Percentiles rank a stretch among this genome's conserved stretches.
These are phyloP conservation scores for Dysmachus trigonus DNA, from an alignment of 2,888 invertebrate species.

Conservation along the genomic window DNA sequence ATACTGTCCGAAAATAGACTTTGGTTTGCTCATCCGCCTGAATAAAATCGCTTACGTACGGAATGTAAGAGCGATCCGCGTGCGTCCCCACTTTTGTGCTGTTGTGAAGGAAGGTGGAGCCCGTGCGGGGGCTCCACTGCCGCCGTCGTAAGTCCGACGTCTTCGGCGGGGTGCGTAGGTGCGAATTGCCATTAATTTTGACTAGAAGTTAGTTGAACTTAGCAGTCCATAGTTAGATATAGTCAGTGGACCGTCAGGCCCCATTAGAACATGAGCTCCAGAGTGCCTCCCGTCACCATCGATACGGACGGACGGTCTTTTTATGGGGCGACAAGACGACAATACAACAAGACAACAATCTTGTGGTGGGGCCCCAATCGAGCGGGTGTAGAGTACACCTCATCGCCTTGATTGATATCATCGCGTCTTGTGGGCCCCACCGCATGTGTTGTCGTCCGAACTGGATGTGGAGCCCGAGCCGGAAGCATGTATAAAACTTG, in stretches of 20 bases:
- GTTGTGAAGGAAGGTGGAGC: background rate
- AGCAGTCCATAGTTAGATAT: background rate
- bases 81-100: background rate
- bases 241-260: background rate
- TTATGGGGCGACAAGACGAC: background rate
- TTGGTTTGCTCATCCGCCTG: conserved; percentile 17
- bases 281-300: background rate
- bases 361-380: background rate
- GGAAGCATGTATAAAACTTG: background rate
- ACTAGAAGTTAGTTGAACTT: background rate
- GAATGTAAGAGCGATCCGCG: too few relatives aligned
- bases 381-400: background rate
- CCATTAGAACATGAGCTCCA: background rate
- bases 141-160: background rate
- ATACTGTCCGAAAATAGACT: conserved; percentile 20
- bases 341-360: background rate
- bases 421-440: background rate
- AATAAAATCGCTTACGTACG: conserved; percentile 19
- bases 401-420: background rate
- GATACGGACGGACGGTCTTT: background rate
- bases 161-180: background rate
- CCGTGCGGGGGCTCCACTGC: background rate
- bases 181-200: conserved; percentile 13
- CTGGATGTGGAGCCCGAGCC: background rate
- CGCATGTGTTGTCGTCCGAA: background rate